These are phyloP conservation scores for Cyaniris semiargus DNA, from an alignment of 2,888 invertebrate genomes.

Conservation along the genomic window DNA sequence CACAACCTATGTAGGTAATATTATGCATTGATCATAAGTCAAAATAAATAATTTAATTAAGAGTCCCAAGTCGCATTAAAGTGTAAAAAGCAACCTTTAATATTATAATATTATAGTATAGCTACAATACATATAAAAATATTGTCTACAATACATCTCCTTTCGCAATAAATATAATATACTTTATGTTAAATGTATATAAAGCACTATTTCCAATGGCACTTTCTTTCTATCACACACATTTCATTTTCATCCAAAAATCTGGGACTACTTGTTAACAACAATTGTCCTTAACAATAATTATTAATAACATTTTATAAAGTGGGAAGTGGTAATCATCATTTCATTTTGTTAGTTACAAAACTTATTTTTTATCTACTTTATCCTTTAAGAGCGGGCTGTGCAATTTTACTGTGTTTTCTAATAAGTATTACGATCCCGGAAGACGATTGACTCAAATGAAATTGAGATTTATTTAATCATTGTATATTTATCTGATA, in stretches of 20 bases:
- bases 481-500: too few species aligned
- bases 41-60: neutral
- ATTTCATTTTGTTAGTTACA: neutral
- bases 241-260: slow-evolving; percentile 40
- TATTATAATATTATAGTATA: neutral
- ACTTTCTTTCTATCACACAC: slow-evolving; percentile 64
- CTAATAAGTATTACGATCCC: too few species aligned
- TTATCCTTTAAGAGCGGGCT: too few species aligned
- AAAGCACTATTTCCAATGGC: slow-evolving; percentile 70
- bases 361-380: neutral
- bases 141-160: slow-evolving; percentile 21
- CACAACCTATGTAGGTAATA: slow-evolving; percentile 23
- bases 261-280: neutral
- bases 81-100: neutral
- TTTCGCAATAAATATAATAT: slow-evolving; percentile 16
- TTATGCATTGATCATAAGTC: neutral
- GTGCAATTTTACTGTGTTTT: too few species aligned
- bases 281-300: slow-evolving; percentile 7
- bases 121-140: slow-evolving; percentile 32
- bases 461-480: too few species aligned
- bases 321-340: neutral
- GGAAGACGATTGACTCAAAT: too few species aligned
- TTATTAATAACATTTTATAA: neutral
- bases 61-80: neutral
- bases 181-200: slow-evolving; percentile 42